Conservation (phyloP, 35 echinoderm and acorn worm species). For the Strongylocentrotus purpuratus region DNA sequence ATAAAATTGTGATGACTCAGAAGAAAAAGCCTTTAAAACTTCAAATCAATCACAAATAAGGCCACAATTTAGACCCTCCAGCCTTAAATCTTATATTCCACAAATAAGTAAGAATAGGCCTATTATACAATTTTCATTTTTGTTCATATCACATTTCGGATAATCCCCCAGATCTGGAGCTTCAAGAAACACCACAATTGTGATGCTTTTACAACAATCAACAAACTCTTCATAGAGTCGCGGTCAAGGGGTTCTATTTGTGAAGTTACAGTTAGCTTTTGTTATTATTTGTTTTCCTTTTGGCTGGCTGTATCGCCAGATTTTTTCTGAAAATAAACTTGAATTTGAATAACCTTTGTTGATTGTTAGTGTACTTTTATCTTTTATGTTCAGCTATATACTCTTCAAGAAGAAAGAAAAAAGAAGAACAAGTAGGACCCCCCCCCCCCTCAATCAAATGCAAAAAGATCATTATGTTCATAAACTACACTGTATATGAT, state of each 20-base stretch:
- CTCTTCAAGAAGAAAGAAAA: not conserved
- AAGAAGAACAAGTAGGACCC: not conserved
- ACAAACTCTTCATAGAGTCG: not conserved
- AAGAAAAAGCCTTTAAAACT: not conserved
- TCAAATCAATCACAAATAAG: not conserved
- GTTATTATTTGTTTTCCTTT: slow-evolving; percentile 3
- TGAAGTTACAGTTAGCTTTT: not conserved
- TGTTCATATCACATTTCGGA: slow-evolving; percentile 3
- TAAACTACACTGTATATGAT: too few relatives aligned
- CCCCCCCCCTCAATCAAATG: too few relatives aligned
- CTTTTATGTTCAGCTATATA: not conserved
- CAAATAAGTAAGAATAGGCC: not conserved
- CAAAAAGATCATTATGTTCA: too few relatives aligned
- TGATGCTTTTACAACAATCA: not conserved
- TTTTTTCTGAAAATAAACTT: not conserved
- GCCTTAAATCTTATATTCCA: not conserved
- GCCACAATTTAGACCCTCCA: not conserved
- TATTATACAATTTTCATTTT: slow-evolving; percentile 20
- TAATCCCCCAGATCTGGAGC: not conserved
- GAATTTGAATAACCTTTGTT: not conserved
- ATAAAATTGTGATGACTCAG: not conserved
- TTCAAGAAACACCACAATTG: not conserved
- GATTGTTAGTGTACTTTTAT: not conserved
- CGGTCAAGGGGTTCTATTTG: not conserved
- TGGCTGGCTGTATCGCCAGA: not conserved